Base-by-base conservation (phyloP, 2,888 invertebrate species). In the Hymenopus coronatus region DNA sequence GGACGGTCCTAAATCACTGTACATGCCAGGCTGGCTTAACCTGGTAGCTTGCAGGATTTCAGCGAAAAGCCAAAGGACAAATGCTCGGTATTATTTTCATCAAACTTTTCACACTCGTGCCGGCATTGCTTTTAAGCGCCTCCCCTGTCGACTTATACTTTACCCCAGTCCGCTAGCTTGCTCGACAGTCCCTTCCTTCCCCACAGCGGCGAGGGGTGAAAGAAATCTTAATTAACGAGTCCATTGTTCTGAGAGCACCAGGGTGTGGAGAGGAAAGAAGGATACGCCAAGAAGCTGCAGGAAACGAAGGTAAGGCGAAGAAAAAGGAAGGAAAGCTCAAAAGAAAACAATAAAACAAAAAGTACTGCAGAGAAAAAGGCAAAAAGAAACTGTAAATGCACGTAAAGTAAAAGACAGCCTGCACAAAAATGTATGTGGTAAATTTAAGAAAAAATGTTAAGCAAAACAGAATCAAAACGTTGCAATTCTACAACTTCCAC, bases 161-260 rank as follows among this genome's bases (percentile, higher is more conserved):
- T 33, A 54, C 40, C 85, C 28, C 46, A 14, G 27, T n/a, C 85
- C n/a, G 40, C 85, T 40, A 28, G 83, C 54, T 70, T 70, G 54
- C 54, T 84, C 83, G 88, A 54, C 84, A 88, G 88, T 88, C 84
- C 83, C 54, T 83, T 83, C 83, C n/a, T 30, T 84, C 12, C n/a
- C n/a, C 33, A 28, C 82, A 82, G 88, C 28, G 82, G 88, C 40
- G 33, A 20, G 89, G 90, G 89, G 89, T 88, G 90, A 96, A 96
- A 96, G 96, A 96, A 96, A 95, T 96, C 95, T 96, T 96, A 96
- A 96, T 96, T 96, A 96, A 96, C 95, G 95, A 95, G 94, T 94
- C 95, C 95, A 96, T 96, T 96, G 96, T 96, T 96, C 95, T 94
- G 94, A 94, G 94, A 94, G 94, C 94, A 94, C 94, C 94, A 94